Conservation (phyloP, 2,113 vertebrate genomes). For the Brienomyrus longianalis region DNA sequence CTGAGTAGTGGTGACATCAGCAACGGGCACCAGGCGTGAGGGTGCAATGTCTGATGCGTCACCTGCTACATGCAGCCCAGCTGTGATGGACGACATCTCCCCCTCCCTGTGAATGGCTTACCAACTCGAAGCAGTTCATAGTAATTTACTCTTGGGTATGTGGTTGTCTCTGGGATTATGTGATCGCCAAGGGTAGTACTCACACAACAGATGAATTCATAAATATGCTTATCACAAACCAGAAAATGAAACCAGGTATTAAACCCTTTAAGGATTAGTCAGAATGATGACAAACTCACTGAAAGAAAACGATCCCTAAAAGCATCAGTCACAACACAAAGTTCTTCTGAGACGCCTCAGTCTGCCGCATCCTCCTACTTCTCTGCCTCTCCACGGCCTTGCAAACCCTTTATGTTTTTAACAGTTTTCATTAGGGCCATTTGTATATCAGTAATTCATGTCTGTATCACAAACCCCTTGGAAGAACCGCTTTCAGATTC, state of each 20-base stretch:
- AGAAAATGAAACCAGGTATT: neutral
- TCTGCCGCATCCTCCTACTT: neutral
- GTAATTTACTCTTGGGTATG: neutral
- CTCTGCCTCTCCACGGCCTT: neutral
- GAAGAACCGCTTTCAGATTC: neutral
- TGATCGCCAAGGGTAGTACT: neutral
- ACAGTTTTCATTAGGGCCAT: neutral
- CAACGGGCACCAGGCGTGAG: neutral
- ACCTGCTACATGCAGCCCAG: neutral
- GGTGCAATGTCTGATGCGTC: neutral
- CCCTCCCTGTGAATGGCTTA: neutral
- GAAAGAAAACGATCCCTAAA: neutral
- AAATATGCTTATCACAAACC: neutral
- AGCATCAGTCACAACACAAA: neutral
- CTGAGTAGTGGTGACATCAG: neutral
- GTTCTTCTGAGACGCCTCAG: neutral
- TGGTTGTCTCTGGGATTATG: neutral
- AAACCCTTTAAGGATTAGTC: neutral
- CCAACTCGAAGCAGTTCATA: neutral
- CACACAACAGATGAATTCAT: neutral
- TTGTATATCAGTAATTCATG: neutral
- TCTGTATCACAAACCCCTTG: neutral
- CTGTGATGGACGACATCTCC: neutral
- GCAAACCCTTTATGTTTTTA: neutral
- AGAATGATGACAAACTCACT: neutral